These are phyloP conservation scores for Troglohyphantes excavatus DNA, from an alignment of 2,888 invertebrate genomes.

Conservation along the genomic window DNA sequence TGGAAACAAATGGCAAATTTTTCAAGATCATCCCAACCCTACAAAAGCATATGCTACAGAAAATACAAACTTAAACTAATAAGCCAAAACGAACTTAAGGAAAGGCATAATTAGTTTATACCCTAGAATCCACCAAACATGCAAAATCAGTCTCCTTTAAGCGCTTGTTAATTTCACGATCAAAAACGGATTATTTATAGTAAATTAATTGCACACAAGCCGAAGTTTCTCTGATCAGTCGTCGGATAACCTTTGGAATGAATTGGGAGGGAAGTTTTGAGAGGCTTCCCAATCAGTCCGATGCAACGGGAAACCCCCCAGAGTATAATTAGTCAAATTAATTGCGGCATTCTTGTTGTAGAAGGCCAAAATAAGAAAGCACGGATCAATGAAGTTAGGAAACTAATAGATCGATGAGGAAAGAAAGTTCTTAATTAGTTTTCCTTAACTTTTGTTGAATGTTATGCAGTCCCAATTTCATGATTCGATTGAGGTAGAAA, in stretches of 20 bases:
- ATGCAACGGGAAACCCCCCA: conserved; percentile 21
- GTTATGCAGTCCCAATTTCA: neutral
- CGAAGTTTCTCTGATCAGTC: conserved; percentile 39
- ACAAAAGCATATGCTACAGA: too few relatives aligned
- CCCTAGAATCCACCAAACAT: neutral
- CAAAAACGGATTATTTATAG: conserved; percentile 57
- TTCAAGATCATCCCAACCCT: too few relatives aligned
- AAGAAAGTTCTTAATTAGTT: neutral
- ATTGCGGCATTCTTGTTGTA: conserved; percentile 34
- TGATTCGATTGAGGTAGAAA: too few relatives aligned
- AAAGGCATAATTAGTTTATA: conserved; percentile 19
- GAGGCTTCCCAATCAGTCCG: conserved; percentile 25
- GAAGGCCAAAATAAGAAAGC: conserved; percentile 1
- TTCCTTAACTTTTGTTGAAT: neutral
- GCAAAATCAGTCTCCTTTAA: neutral
- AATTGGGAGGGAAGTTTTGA: conserved; percentile 20
- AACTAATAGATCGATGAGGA: neutral
- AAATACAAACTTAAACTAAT: too few relatives aligned
- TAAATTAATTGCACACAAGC: conserved; percentile 66
- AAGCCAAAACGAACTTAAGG: neutral
- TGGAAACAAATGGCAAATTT: too few relatives aligned
- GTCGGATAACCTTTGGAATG: conserved; percentile 8
- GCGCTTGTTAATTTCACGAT: conserved; percentile 55
- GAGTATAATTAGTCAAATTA: conserved; percentile 68
- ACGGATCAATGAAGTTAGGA: neutral